phyloP scores from a whole-genome alignment of 2,113 vertebrate genomes.

The Chrysemys picta region DNA sequence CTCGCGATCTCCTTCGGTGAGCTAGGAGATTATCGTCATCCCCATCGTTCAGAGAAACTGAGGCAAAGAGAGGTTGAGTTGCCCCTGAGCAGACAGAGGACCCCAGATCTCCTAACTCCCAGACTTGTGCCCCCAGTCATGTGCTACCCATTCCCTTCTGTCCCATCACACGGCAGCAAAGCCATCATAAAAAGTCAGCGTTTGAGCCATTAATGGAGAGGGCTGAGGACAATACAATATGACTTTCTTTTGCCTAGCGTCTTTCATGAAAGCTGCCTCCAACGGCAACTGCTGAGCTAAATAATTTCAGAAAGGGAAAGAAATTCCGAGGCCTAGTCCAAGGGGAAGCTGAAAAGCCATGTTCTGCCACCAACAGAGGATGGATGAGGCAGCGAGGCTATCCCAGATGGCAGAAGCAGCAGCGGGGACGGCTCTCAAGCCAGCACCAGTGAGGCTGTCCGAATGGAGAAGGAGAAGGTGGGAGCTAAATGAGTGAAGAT shows the following conservation, averaged over 20 bases:
- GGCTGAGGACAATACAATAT: background rate
- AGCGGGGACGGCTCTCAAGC: accelerated
- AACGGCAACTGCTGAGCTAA: background rate
- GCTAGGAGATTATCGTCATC: background rate
- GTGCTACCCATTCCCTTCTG: background rate
- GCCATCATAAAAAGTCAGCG: background rate
- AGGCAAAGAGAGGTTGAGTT: background rate
- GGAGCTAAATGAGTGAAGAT: accelerated
- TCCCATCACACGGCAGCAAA: background rate
- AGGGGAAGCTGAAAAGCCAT: accelerated
- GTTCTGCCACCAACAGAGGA: accelerated
- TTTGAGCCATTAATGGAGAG: background rate
- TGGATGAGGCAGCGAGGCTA: background rate
- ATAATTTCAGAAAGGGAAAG: background rate
- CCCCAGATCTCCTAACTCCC: background rate
- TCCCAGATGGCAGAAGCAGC: background rate
- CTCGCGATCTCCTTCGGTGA: background rate
- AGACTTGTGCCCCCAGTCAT: background rate
- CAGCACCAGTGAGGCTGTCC: background rate
- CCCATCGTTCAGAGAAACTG: background rate
- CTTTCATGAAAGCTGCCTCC: background rate
- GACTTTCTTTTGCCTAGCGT: background rate
- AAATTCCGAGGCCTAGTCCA: accelerated
- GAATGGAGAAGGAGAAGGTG: background rate
- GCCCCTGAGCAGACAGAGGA: background rate